Evolutionary conservation across 2,113 vertebrate species (phyloP), one percentile per base, ranked within the genome.

Genomic region (Cinclus mexicanus): DNA sequence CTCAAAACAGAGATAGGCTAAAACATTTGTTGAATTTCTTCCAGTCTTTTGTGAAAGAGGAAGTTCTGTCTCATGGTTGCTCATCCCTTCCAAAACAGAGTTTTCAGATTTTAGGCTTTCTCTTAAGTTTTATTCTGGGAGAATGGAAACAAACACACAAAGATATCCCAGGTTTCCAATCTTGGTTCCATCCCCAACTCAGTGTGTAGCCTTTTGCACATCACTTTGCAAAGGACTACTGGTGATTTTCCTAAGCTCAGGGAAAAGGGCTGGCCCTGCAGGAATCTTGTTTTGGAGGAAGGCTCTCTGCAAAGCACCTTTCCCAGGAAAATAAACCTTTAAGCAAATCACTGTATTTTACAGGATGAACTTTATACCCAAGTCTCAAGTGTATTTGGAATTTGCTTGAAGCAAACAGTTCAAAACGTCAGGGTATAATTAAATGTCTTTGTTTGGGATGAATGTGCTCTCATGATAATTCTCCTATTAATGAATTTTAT

Each of bases 401-500:
- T 81, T 71, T 80, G 21, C 63, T 94, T 88, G 57, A 85, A 92
- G 68, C 60, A 93, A 90, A 60, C 61, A 72, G 57, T 80, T 86
- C 42, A 72, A 90, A 89, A 83, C 56, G 2, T 85, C 42, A 28
- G 21, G 14, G 39, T 81, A 92, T 83, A 89, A 61, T 90, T 96
- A 87, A 67, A 56, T 72, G 52, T 26, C 61, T 94, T 95, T 55
- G 21, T 50, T 63, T 37, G 61, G 46, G 18, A 60, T 75, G 67
- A 87, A 79, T 65, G 9, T 90, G 46, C 5, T 49, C 18, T 86
- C 88, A 56, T 60, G 83, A 20, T 69, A 86, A 77, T 81, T 93
- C 11, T 88, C 42, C 37, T 70, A 50, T 63, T 90, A 95, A 92
- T 93, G 56, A 92, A 91, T 94, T 74, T 49, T 92, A 86, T 21